phyloP scores from a whole-genome alignment of 2,797 vertebrate genomes.

The Sebastes baramenuke region DNA sequence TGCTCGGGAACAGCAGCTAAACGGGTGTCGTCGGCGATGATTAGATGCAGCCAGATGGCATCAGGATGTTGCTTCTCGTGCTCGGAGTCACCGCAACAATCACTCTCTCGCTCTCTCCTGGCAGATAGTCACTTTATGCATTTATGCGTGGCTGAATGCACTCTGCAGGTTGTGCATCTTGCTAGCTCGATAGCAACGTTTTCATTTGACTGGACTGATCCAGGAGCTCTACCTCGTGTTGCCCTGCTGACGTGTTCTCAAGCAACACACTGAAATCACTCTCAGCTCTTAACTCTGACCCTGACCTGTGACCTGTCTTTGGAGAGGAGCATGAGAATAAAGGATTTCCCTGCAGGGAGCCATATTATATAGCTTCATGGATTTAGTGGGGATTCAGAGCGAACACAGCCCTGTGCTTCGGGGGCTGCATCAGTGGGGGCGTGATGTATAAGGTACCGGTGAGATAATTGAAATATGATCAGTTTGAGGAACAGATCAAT shows the following conservation, averaged over 20 bases:
- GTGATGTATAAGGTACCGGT: background rate
- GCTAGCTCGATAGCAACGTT: conserved; percentile 2
- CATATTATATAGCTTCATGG: background rate
- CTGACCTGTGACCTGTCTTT: conserved; percentile 13
- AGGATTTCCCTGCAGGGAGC: background rate
- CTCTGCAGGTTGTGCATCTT: conserved; percentile 16
- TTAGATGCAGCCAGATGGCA: conserved; percentile 63
- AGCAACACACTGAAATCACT: background rate
- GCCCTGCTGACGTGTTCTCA: background rate
- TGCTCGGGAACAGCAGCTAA: conserved; percentile 39
- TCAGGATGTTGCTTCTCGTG: conserved; percentile 35
- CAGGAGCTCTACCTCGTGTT: background rate
- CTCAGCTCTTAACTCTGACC: background rate
- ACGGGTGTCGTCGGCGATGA: conserved; percentile 33
- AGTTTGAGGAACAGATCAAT: background rate
- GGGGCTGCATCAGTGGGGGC: background rate
- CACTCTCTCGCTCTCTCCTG: conserved; percentile 18
- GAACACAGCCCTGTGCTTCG: background rate
- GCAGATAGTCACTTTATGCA: conserved; percentile 45
- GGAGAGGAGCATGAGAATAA: background rate
- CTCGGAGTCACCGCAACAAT: conserved; percentile 37
- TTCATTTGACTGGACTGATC: conserved; percentile 9
- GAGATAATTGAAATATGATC: background rate
- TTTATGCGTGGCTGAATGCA: conserved; percentile 33
- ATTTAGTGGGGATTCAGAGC: background rate